phyloP scores from a whole-genome alignment of 2,797 vertebrate genomes.

The Spheniscus humboldti region DNA sequence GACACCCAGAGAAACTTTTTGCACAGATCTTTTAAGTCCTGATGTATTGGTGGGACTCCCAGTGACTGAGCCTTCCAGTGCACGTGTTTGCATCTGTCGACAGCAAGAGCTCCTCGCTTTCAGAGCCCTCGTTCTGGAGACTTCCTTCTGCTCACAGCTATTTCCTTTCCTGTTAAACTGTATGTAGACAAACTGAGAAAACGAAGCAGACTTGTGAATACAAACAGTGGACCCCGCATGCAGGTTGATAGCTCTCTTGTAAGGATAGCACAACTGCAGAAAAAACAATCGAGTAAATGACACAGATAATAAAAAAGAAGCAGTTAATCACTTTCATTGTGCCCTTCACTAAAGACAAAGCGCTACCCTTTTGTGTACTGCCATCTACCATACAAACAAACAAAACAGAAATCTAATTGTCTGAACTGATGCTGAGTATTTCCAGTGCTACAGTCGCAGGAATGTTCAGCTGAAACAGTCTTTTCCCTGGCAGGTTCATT shows the following conservation, averaged over 20 bases:
- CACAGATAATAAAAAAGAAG: background rate
- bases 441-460: background rate
- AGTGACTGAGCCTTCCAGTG: background rate
- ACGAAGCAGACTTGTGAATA: background rate
- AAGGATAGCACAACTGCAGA: background rate
- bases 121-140: background rate
- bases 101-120: background rate
- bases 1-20: background rate
- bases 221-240: background rate
- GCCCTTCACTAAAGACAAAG: background rate
- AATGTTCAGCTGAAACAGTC: background rate
- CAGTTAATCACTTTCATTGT: background rate
- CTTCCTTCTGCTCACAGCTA: background rate
- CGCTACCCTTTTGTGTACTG: background rate
- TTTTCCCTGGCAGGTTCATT: background rate
- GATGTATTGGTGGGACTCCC: background rate
- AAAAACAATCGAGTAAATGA: background rate
- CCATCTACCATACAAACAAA: background rate
- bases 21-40: background rate
- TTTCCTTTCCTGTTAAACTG: background rate
- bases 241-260: background rate
- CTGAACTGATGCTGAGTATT: background rate
- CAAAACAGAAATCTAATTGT: background rate
- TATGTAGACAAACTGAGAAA: background rate
- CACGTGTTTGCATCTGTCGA: background rate